Percentiles rank a stretch among this genome's conserved stretches.
phyloP scores from a whole-genome alignment of 2,113 vertebrate species.

The Tragelaphus scriptus region DNA sequence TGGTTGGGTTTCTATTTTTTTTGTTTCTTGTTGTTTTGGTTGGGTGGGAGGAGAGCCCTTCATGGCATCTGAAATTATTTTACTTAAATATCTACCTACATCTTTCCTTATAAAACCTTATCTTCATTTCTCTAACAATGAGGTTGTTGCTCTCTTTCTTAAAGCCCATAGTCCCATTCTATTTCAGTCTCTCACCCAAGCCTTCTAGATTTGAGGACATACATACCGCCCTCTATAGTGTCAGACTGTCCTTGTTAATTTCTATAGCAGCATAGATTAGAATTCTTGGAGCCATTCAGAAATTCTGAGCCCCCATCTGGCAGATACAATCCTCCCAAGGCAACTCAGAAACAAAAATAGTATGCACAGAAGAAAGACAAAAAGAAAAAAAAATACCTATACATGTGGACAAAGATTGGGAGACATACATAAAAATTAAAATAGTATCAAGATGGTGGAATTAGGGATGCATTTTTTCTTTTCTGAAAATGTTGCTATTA shows the following conservation, averaged over 20 bases:
- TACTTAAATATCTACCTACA: background rate
- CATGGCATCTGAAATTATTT: background rate
- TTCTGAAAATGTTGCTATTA: conserved; percentile 1
- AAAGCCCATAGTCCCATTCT: background rate
- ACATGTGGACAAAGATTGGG: background rate
- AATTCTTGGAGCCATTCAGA: background rate
- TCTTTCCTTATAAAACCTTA: background rate
- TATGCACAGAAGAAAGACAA: background rate
- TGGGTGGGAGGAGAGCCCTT: background rate
- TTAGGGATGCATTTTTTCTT: background rate
- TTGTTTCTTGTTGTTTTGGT: background rate
- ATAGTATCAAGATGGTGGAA: background rate
- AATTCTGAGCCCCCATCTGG: background rate
- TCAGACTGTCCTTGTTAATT: background rate
- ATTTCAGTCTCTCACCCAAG: background rate
- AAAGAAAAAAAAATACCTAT: background rate
- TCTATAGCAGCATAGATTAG: background rate
- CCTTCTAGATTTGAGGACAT: background rate
- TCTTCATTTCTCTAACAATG: background rate
- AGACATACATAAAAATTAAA: conserved; percentile 3
- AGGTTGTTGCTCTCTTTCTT: background rate
- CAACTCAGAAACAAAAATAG: background rate
- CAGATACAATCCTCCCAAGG: background rate
- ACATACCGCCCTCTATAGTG: no score
- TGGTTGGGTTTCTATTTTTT: background rate